Evolutionary conservation across 2,888 invertebrate species (phyloP), one percentile per base, ranked within the genome.

Genomic region (Thelaira solivaga): DNA sequence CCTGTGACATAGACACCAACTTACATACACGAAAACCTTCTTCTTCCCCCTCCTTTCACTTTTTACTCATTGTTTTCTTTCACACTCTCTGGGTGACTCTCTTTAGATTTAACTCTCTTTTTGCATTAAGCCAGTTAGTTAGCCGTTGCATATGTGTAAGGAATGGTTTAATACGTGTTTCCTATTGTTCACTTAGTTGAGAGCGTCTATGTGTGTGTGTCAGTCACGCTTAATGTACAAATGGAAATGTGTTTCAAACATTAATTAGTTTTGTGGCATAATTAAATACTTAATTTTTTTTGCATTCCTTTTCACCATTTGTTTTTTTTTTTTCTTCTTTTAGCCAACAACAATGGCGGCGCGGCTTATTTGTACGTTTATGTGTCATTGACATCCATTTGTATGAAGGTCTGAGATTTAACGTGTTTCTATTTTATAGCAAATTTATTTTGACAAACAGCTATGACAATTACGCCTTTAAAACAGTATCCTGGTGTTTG

Each of bases 261-360:
- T 61, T 78, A 65, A 78, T 78, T 74, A 74, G 47, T 74, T 74
- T 69, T 78, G 69, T 74, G 69, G 51, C 59, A 69, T 59, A 64
- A 65, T 55, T 53, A 67, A 41, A 41, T 29, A 16, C 55, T 55
- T 67, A 65, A 36, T 31, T 61, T 20, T 65, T 10, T 45, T 16
- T 41, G 16, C 11, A 22, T 49, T 49, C 18, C 31, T 59, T 41
- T 8, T 51, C 16, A n/a, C n/a, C 13, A 36, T 26, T 57, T 47
- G 26, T 8, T 39, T 22, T 22, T 41, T 24, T 49, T 29, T 4
- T 29, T 49, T 57, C 41, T 34, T 36, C 22, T 49, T 34, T 47
- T 24, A 41, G 51, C 18, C 39, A 64, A 26, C 57, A 51, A 39
- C n/a, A 71, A 47, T 67, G 67, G 29, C 55, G 39, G 39, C 26